These are phyloP conservation scores for Nipponacmea schrenckii DNA, from an alignment of 2,888 invertebrate genomes.

Conservation along the genomic window DNA sequence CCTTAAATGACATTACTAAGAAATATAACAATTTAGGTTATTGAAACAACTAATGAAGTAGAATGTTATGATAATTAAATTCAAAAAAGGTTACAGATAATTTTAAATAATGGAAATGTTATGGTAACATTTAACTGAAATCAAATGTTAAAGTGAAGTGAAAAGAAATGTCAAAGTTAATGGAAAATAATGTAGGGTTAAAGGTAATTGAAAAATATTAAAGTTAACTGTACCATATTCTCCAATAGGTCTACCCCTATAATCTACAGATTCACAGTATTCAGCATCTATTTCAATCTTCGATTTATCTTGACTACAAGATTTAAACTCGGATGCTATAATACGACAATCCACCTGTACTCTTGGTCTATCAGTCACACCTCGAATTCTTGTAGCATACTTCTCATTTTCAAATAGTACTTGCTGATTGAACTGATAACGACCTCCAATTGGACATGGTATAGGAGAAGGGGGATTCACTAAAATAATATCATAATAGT, in stretches of 20 bases:
- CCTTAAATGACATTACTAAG: not conserved
- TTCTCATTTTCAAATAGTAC: constrained; percentile 51
- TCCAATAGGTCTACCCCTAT: constrained; percentile 87
- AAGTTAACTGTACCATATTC: constrained; percentile 76
- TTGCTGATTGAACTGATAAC: constrained; percentile 92
- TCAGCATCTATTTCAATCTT: constrained; percentile 94
- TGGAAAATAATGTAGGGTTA: too few species aligned
- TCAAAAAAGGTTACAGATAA: not conserved
- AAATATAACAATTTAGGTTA: not conserved
- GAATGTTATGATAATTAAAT: not conserved
- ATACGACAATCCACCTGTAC: constrained; percentile 92
- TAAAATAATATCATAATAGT: too few species aligned
- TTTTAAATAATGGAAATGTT: too few species aligned
- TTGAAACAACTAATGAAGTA: not conserved
- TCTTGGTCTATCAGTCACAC: constrained; percentile 92
- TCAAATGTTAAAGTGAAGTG: too few species aligned
- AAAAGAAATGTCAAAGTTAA: too few species aligned
- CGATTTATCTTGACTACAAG: constrained; percentile 90
- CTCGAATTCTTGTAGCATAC: constrained; percentile 93
- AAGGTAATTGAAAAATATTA: too few species aligned
- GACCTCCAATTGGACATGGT: constrained; percentile 94
- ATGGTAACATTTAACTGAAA: too few species aligned
- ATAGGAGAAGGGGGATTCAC: constrained; percentile 81
- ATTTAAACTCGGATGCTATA: constrained; percentile 94
- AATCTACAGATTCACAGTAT: constrained; percentile 95